A percentile compares a stretch with the other conserved stretches of the same genome.
These are phyloP conservation scores for Marronus borbonicus DNA, from an alignment of 2,888 invertebrate species.

Conservation along the genomic window DNA sequence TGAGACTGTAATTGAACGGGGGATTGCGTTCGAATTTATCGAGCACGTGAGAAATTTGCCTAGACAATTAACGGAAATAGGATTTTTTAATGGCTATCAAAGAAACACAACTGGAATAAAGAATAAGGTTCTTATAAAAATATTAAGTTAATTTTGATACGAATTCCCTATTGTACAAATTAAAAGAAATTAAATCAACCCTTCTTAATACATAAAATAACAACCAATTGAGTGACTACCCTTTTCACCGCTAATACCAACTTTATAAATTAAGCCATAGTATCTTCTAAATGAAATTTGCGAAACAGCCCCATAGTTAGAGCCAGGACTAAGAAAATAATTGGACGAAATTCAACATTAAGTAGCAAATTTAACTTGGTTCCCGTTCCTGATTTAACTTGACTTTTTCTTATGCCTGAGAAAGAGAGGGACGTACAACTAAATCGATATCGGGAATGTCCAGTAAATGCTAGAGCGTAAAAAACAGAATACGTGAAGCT, in stretches of 20 bases:
- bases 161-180: neutral
- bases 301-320: conserved; percentile 6
- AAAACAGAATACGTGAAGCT: conserved; percentile 42
- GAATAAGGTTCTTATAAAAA: no score
- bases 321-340: conserved; percentile 16
- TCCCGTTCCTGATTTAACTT: conserved; percentile 24
- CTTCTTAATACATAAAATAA: neutral
- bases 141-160: neutral
- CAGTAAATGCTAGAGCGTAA: conserved; percentile 29
- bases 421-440: conserved; percentile 14
- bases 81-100: no score
- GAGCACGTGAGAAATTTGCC: no score
- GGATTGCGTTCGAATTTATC: no score
- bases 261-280: conserved; percentile 5
- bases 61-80: no score
- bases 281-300: conserved; percentile 2
- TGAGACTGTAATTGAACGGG: no score
- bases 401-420: conserved; percentile 23
- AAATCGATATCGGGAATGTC: conserved; percentile 34
- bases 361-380: conserved; percentile 29
- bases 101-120: no score
- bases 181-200: conserved; percentile 2
- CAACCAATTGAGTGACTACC: conserved; percentile 11
- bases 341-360: conserved; percentile 24
- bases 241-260: conserved; percentile 3